Conservation (phyloP, 2,888 invertebrate genomes). For the Idaea dimidiata region DNA sequence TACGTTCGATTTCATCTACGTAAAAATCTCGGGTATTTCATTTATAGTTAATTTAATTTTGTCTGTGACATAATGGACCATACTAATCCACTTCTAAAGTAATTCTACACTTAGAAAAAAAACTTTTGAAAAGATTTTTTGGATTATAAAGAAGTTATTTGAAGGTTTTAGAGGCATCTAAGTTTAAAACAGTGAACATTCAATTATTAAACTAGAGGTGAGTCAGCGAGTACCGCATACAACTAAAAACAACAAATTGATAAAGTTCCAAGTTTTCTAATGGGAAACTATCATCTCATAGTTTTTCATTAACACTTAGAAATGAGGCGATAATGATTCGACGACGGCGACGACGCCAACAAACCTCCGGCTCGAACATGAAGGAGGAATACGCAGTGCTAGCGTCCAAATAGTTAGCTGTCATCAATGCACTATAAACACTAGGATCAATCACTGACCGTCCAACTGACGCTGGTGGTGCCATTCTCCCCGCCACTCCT, state of each 20-base stretch:
- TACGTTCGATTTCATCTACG: too few species aligned
- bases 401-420: conserved; percentile 15
- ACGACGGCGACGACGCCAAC: background rate
- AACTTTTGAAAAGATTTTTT: too few species aligned
- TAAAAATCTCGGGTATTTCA: too few species aligned
- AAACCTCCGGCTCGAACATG: background rate
- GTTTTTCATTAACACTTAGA: background rate
- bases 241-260: background rate
- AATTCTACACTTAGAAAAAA: too few species aligned
- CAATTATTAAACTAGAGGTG: too few species aligned
- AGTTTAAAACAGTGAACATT: too few species aligned
- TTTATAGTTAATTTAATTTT: too few species aligned
- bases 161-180: too few species aligned
- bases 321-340: background rate
- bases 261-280: conserved; percentile 1
- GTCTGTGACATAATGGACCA: too few species aligned
- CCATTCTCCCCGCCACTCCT: conserved; percentile 76
- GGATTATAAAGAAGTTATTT: too few species aligned
- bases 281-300: background rate
- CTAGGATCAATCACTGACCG: conserved; percentile 64
- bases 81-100: too few species aligned
- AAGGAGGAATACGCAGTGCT: background rate
- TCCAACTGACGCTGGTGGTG: conserved; percentile 69
- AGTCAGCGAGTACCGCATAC: too few species aligned
- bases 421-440: conserved; percentile 30